Evolutionary conservation across 2,888 invertebrate species (phyloP).

Genomic region (Drosophila austrosaltans): DNA sequence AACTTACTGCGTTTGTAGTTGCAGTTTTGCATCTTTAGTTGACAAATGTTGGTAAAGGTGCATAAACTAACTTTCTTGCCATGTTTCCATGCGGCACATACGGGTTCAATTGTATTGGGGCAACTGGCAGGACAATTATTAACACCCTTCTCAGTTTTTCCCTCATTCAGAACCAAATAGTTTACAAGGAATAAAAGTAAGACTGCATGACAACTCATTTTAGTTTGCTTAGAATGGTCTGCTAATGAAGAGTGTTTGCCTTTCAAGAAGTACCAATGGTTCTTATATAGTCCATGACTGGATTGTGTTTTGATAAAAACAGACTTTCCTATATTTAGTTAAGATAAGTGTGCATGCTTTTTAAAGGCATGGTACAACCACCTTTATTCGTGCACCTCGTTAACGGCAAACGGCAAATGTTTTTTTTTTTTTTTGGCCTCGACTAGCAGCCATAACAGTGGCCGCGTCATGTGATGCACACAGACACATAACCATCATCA

Average conservation of each 20-base stretch:
- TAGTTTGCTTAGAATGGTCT: not conserved
- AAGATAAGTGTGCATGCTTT: conserved; percentile 17
- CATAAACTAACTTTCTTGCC: conserved; percentile 17
- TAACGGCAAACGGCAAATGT: conserved; percentile 47
- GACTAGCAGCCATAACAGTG: conserved; percentile 31
- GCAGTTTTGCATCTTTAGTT: conserved; percentile 3
- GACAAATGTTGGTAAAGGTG: conserved; percentile 41
- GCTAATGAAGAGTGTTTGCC: not conserved
- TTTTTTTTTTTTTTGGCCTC: conserved; percentile 51
- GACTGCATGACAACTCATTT: conserved; percentile 34
- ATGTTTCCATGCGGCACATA: conserved; percentile 30
- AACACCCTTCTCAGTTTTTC: not conserved
- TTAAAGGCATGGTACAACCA: conserved; percentile 39
- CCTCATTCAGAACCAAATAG: not conserved
- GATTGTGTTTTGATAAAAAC: not conserved
- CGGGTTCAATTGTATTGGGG: not conserved
- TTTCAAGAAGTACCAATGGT: not conserved
- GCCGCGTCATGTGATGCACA: conserved; percentile 53
- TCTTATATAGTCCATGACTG: conserved; percentile 39
- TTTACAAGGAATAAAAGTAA: not conserved
- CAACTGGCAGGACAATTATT: not conserved
- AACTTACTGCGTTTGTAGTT: not conserved
- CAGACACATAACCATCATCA: conserved; percentile 26
- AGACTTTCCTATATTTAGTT: not conserved
- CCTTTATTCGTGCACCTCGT: conserved; percentile 30